Base-by-base conservation (phyloP, 2,113 vertebrate species). In the Oriolus oriolus region DNA sequence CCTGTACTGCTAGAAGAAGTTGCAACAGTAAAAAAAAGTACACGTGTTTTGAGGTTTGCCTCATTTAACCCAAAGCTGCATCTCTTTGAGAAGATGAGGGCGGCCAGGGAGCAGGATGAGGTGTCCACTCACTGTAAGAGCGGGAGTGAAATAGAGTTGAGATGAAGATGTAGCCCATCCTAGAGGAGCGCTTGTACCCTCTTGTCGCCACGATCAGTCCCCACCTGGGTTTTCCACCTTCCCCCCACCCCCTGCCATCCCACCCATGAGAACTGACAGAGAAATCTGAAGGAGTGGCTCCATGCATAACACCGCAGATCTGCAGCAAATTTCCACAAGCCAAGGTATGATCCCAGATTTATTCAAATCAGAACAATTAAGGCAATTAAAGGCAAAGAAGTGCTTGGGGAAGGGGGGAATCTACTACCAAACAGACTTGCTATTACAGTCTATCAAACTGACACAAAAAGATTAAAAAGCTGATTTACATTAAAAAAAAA, bases 401-500 rank as follows among this genome's bases (percentile, higher is more conserved):
- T 89, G 84, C 96, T 92, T 95, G 77, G 78, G 47, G 68, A 71
- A 82, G 30, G 44, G 63, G 65, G 33, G 11, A 84, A 96, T 74
- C 91, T 60, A 84, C 94, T 91, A 97, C 96, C 95, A 97, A 97
- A 96, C 65, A 95, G 96, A 97, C 96, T 97, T 97, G 88, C 96
- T 97, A 92, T 96, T 97, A 87, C 69, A 63, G 96, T 97, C 97
- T 96, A 97, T 98, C 97, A 98, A 94, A 98, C 84, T 97, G 97
- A 97, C 97, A 98, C 95, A 93, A 97, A 98, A 98, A 97, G 96
- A 97, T 97, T 97, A 95, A 98, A 98, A 98, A 97, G 77, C 91
- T 97, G 96, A 97, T 98, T 97, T 98, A 97, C 96, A 96, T 97
- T 68, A 0, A 9, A 39, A 50, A 93, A 97, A 96, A 61, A 82